These are phyloP conservation scores for Lepisosteus oculatus DNA, from an alignment of 2,113 vertebrate genomes.

Conservation along the genomic window DNA sequence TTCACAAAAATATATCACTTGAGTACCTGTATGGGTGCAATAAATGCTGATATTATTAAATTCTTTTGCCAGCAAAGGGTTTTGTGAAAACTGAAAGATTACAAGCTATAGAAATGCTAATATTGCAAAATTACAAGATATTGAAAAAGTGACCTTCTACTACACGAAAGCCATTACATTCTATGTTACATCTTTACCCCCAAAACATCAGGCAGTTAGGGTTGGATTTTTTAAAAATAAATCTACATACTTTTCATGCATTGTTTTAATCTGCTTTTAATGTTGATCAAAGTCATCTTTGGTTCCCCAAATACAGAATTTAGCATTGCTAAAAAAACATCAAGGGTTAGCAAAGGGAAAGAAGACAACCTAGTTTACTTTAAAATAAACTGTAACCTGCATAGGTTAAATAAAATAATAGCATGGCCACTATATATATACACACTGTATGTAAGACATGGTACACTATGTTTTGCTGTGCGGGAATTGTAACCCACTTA, in stretches of 20 bases:
- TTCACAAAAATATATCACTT: constrained; percentile 76
- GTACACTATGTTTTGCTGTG: no score
- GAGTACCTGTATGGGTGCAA: constrained; percentile 61
- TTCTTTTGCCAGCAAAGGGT: constrained; percentile 78
- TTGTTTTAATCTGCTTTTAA: constrained; percentile 41
- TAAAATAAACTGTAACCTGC: no score
- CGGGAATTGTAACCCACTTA: no score
- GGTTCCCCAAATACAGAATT: constrained; percentile 52
- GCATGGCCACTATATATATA: no score
- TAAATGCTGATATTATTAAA: constrained; percentile 65
- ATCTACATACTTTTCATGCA: constrained; percentile 42
- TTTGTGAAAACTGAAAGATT: constrained; percentile 60
- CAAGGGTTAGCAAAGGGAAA: background rate
- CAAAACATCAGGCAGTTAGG: no score
- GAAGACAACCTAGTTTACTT: no score
- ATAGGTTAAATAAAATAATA: no score
- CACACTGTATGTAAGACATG: no score
- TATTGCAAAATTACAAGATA: constrained; percentile 56
- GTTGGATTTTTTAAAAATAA: no score
- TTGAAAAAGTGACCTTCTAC: constrained; percentile 49
- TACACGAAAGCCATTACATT: constrained; percentile 64
- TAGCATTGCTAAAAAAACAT: constrained; percentile 31
- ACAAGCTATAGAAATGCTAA: constrained; percentile 51
- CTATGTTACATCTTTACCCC: constrained; percentile 58
- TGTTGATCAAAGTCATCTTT: constrained; percentile 57